Evolutionary conservation across 2,113 vertebrate genomes (phyloP).

Genomic region (Osmerus mordax): DNA sequence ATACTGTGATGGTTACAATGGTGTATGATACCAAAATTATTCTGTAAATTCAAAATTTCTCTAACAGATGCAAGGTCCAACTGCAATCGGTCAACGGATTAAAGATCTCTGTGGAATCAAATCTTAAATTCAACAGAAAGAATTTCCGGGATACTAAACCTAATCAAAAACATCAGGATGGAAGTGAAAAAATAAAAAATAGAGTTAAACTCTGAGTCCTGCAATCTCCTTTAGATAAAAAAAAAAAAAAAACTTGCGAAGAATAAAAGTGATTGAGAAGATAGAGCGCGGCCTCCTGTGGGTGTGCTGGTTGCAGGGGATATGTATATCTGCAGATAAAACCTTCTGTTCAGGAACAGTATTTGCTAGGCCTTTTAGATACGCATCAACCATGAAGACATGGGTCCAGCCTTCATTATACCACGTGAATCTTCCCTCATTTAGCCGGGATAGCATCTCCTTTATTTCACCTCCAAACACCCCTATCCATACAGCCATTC

Average conservation of each 20-base stretch:
- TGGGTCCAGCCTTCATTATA: conserved; percentile 74
- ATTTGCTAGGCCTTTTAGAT: conserved; percentile 77
- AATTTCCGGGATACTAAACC: neutral
- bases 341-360: conserved; percentile 70
- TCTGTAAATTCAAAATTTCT: too few species aligned
- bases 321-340: conserved; percentile 81
- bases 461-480: conserved; percentile 73
- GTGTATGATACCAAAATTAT: too few species aligned
- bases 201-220: conserved; percentile 44
- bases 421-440: conserved; percentile 78
- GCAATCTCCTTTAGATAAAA: conserved; percentile 54
- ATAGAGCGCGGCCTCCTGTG: conserved; percentile 72
- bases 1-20: too few species aligned
- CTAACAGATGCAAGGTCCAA: too few species aligned
- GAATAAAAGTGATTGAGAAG: conserved; percentile 66
- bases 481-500: conserved; percentile 64
- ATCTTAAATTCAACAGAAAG: neutral
- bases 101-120: conserved; percentile 1
- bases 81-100: too few species aligned
- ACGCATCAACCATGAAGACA: conserved; percentile 73
- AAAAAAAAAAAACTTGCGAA: conserved; percentile 52
- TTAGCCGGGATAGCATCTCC: conserved; percentile 72
- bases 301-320: conserved; percentile 69
- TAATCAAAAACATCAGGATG: neutral
- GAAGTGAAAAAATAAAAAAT: conserved; percentile 49